phyloP scores from a whole-genome alignment of 2,797 vertebrate species.

The Hypotaenidia okinawae region DNA sequence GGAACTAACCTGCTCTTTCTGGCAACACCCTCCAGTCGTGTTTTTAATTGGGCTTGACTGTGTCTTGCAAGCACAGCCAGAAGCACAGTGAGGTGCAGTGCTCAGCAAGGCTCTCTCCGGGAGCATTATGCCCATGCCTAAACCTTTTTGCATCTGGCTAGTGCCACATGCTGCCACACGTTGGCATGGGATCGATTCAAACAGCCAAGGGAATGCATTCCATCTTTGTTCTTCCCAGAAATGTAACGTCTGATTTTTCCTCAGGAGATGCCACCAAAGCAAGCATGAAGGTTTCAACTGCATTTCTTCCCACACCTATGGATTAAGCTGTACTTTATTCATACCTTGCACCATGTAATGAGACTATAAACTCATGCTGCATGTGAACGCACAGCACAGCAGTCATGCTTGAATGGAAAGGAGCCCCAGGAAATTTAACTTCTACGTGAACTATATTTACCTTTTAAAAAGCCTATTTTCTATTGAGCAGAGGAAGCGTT shows the following conservation, averaged over 20 bases:
- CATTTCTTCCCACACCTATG: background rate
- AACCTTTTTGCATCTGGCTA: background rate
- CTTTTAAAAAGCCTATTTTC: background rate
- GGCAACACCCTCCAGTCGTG: background rate
- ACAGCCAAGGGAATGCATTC: background rate
- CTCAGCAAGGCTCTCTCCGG: background rate
- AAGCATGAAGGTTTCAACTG: background rate
- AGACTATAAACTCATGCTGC: background rate
- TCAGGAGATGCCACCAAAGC: background rate
- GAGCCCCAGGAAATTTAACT: background rate
- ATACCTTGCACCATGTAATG: background rate
- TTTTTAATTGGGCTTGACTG: slow-evolving; percentile 37
- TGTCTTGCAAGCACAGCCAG: background rate
- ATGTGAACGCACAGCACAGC: background rate
- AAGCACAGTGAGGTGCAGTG: background rate
- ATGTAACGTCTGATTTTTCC: background rate
- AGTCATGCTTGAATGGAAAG: background rate
- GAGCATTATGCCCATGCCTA: background rate
- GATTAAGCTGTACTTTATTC: background rate
- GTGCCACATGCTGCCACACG: background rate
- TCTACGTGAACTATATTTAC: background rate
- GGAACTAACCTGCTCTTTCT: slow-evolving; percentile 11
- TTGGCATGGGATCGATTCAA: background rate
- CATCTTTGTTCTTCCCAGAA: background rate
- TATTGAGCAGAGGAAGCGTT: background rate